A percentile compares a stretch with the other conserved stretches of the same genome.
These are phyloP conservation scores for Patiria pectinifera DNA, from an alignment of 53 echinoderm and acorn worm species.

Conservation along the genomic window DNA sequence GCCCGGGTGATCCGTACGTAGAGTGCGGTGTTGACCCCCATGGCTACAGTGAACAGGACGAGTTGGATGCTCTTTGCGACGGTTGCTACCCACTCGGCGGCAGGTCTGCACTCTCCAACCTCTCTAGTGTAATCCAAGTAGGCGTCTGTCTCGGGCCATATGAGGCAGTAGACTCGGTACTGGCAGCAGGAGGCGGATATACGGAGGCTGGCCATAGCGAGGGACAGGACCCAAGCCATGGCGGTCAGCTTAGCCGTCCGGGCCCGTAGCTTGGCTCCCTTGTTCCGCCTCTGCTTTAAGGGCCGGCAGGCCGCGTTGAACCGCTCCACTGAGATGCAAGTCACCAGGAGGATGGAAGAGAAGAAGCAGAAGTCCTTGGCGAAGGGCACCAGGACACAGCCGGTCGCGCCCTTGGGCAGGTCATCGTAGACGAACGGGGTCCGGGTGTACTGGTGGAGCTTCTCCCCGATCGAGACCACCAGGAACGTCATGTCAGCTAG, in stretches of 20 bases:
- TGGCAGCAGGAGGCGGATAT: slow-evolving; percentile 62
- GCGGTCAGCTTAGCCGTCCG: slow-evolving; percentile 64
- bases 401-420: slow-evolving; percentile 31
- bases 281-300: slow-evolving; percentile 68
- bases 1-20: slow-evolving; percentile 83
- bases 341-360: slow-evolving; percentile 84
- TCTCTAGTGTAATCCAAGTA: slow-evolving; percentile 43
- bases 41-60: slow-evolving; percentile 84
- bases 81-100: slow-evolving; percentile 31
- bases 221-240: slow-evolving; percentile 68
- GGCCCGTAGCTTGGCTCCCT: slow-evolving; percentile 68
- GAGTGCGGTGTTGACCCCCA: slow-evolving; percentile 78
- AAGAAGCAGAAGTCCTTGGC: slow-evolving; percentile 69
- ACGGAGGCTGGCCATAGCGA: slow-evolving; percentile 70
- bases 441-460: slow-evolving; percentile 68
- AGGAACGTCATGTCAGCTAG: slow-evolving; percentile 87
- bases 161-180: slow-evolving; percentile 39
- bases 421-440: slow-evolving; percentile 70
- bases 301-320: slow-evolving; percentile 88
- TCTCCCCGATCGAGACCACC: slow-evolving; percentile 77
- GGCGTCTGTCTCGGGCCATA: slow-evolving; percentile 72
- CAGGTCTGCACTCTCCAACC: slow-evolving; percentile 56
- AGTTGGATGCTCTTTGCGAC: slow-evolving; percentile 73
- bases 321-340: slow-evolving; percentile 81
- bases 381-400: slow-evolving; percentile 60